A percentile compares a stretch with the other conserved stretches of the same genome.
phyloP scores from a whole-genome alignment of 2,797 vertebrate genomes.

The Catharus ustulatus region DNA sequence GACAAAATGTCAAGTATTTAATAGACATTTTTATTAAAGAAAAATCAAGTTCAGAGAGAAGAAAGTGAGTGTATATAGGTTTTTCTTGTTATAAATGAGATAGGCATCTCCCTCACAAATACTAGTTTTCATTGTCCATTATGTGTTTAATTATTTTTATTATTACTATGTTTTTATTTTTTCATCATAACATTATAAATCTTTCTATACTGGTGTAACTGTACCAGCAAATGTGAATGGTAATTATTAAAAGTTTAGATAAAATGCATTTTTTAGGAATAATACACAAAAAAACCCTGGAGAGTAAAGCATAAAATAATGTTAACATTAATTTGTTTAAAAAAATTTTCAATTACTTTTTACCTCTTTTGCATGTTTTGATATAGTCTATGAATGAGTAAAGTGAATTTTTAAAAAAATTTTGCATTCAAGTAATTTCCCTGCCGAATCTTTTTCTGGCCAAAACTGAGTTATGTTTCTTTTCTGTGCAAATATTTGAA shows the following conservation, averaged over 20 bases:
- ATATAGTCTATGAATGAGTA: neutral
- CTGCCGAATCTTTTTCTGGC: neutral
- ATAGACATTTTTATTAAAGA: neutral
- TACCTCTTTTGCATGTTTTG: neutral
- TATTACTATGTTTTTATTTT: neutral
- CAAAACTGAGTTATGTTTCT: neutral
- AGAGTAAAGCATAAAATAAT: neutral
- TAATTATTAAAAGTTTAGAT: neutral
- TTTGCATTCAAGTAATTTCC: neutral
- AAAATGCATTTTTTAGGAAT: neutral
- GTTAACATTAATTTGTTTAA: neutral
- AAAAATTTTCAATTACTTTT: neutral
- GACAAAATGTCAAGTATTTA: neutral
- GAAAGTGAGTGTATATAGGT: neutral
- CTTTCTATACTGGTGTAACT: neutral
- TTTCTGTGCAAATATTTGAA: conserved; percentile 7
- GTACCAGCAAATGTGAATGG: neutral
- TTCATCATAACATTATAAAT: neutral
- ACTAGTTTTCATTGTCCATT: neutral
- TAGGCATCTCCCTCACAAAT: neutral
- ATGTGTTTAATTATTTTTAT: neutral
- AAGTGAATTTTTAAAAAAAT: neutral
- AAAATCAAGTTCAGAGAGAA: neutral
- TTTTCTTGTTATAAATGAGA: neutral
- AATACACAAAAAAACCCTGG: neutral